A percentile compares a stretch with the other conserved stretches of the same genome.
Conservation (phyloP, 2,797 vertebrate species). For the Clarias laeviceps region DNA sequence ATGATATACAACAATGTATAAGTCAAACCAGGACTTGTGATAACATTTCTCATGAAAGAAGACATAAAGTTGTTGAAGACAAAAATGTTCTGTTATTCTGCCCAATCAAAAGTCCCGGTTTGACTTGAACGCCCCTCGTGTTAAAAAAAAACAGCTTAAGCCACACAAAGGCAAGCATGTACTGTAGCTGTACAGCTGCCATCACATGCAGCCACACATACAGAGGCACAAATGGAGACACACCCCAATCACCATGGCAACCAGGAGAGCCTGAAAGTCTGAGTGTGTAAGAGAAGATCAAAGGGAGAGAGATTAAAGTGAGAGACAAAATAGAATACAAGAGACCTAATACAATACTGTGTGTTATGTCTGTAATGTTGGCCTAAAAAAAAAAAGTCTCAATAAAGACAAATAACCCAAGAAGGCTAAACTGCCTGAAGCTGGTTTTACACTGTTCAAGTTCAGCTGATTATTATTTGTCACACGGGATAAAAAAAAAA, state of each 20-base stretch:
- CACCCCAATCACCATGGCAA: constrained; percentile 20
- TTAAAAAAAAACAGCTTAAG: too few species aligned
- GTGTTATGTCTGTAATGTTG: background rate
- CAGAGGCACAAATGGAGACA: background rate
- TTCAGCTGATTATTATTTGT: background rate
- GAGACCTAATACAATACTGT: background rate
- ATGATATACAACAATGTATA: background rate
- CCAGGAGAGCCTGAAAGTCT: background rate
- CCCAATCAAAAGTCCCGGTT: too few species aligned
- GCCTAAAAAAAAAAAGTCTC: background rate
- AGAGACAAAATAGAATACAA: background rate
- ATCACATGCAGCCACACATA: background rate
- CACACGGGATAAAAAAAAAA: background rate
- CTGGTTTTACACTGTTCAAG: background rate
- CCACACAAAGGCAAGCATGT: too few species aligned
- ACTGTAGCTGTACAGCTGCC: background rate
- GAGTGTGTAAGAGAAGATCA: background rate
- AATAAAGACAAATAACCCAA: background rate
- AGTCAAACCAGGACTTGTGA: too few species aligned
- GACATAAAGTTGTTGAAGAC: too few species aligned
- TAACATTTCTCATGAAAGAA: too few species aligned
- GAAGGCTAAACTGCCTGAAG: background rate
- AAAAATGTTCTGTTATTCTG: too few species aligned
- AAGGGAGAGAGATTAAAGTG: background rate
- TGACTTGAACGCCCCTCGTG: too few species aligned